Base-by-base conservation (phyloP, 2,888 invertebrate genomes). In the Pterostichus madidus region DNA sequence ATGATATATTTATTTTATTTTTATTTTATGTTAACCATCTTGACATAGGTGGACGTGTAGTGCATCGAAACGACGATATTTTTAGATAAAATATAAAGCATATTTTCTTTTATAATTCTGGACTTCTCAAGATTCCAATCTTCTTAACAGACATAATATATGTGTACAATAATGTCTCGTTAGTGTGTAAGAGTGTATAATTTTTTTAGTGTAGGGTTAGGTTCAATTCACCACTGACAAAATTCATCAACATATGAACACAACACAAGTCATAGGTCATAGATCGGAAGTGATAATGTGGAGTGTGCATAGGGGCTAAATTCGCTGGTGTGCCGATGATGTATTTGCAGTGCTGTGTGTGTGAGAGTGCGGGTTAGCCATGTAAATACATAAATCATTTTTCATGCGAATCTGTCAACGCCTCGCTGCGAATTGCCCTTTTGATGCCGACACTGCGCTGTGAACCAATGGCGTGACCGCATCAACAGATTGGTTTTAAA, bases 381-480 rank as follows among this genome's bases (percentile, higher is more conserved):
- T 81, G 81, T 81, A 81, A 81, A 76, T 82, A 82, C 39, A 82
- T 82, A 82, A 75, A 82, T 82, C 76, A 81, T 75, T 81, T 81
- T 81, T 81, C 81, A 82, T 61, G 24, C 46, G 24, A 17, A 82
- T 49, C 49, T 82, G 82, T 82, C 82, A 76, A 61, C 76, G 64
- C 75, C 75, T 75, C 80, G 56, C 53, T 15, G 44, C 78, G 53
- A 52, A 71, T 80, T 71, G 80, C 80, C 13, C 73, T 80, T 80
- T 80, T 80, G 32, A 79, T 78, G 53, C 52, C 11, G 44, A 46
- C 59, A 31, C 49, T 13, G 13, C 64, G 35, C 13, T 49, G 49
- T 13, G 13, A 49, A 49, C 13, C 49, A 49, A 13, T 49, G 49
- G 49, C 49, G n/a, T 13, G 13, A 49, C 49, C 49, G 35, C 32